Conservation (phyloP, 2,888 invertebrate genomes). For the Caenorhabditis angaria region DNA sequence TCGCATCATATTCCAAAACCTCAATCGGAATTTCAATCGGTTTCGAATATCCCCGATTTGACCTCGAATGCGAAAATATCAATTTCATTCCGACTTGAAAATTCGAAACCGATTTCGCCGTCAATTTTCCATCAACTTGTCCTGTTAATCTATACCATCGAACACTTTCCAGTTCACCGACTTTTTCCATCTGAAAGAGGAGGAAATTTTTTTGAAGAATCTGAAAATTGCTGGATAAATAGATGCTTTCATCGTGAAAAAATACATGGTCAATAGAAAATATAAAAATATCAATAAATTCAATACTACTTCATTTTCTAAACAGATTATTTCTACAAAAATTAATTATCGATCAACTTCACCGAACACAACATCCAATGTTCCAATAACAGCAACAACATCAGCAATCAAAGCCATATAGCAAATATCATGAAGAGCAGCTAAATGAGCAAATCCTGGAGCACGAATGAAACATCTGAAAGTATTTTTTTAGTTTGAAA, state of each 20-base stretch:
- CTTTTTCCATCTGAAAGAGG: neutral
- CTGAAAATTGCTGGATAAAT: too few relatives aligned
- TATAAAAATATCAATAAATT: neutral
- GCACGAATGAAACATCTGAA: slow-evolving; percentile 76
- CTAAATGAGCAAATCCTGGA: slow-evolving; percentile 75
- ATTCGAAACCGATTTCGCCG: neutral
- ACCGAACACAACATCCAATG: slow-evolving; percentile 76
- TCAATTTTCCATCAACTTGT: neutral
- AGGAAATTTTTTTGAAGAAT: neutral
- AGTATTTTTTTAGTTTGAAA: too few relatives aligned
- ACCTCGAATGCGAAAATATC: neutral
- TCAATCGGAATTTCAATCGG: too few relatives aligned
- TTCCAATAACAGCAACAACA: slow-evolving; percentile 94
- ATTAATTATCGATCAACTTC: slow-evolving; percentile 74
- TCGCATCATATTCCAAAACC: too few relatives aligned
- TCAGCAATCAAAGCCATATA: slow-evolving; percentile 91
- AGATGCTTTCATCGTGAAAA: neutral
- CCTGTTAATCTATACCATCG: neutral
- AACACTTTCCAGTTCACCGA: neutral
- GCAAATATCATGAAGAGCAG: slow-evolving; percentile 87
- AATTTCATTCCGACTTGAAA: neutral
- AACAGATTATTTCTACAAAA: neutral
- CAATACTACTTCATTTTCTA: neutral
- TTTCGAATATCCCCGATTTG: too few relatives aligned
- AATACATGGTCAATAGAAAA: neutral